phyloP scores from a whole-genome alignment of 1,140 invertebrate species.

The Meloidogyne exigua region DNA sequence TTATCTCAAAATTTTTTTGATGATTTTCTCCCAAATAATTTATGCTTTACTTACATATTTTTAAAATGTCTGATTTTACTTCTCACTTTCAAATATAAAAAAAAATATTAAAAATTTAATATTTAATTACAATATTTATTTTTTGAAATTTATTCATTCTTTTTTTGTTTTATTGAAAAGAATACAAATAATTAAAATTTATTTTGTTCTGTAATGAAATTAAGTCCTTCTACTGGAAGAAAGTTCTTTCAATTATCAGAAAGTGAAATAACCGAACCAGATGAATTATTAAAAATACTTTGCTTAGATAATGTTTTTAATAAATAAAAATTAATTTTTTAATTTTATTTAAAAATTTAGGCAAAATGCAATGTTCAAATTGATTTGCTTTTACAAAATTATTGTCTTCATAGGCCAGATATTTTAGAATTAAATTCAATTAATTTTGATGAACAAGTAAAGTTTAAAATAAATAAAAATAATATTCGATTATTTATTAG shows the following conservation, averaged over 20 bases:
- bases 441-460: not conserved
- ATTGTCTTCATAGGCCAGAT: not conserved
- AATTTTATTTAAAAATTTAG: not conserved
- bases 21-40: too few relatives aligned
- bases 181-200: too few relatives aligned
- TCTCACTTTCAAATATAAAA: too few relatives aligned
- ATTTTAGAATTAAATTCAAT: not conserved
- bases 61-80: too few relatives aligned
- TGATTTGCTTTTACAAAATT: not conserved
- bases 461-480: not conserved
- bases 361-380: not conserved
- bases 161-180: too few relatives aligned
- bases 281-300: constrained; percentile 6
- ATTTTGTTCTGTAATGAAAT: too few relatives aligned
- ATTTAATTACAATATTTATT: too few relatives aligned
- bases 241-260: not conserved
- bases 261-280: not conserved
- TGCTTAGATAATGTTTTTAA: not conserved
- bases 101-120: too few relatives aligned
- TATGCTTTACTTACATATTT: too few relatives aligned
- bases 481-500: not conserved
- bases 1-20: too few relatives aligned
- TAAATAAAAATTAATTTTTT: not conserved
- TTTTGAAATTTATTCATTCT: too few relatives aligned
- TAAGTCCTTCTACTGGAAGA: too few relatives aligned